These are phyloP conservation scores for Pomatorhinus ruficollis DNA, from an alignment of 2,113 vertebrate genomes.

Conservation along the genomic window DNA sequence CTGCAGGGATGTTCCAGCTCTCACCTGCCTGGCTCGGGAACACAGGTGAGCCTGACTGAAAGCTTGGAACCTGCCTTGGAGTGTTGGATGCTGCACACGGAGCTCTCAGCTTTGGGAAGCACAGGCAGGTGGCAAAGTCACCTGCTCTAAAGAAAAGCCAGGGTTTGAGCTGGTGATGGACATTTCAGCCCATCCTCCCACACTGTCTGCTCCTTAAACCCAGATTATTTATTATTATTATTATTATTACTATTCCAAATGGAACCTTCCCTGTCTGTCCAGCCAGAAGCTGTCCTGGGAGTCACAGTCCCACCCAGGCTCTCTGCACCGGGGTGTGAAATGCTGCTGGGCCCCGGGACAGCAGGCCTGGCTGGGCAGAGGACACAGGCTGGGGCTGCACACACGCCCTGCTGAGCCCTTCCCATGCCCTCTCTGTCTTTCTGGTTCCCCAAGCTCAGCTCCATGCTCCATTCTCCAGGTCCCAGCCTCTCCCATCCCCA, in stretches of 20 bases:
- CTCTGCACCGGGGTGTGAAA: background rate
- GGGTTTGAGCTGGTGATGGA: accelerated
- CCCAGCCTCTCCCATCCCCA: accelerated
- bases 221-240: no score
- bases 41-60: background rate
- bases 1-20: background rate
- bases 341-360: background rate
- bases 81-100: accelerated
- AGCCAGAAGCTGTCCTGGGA: background rate
- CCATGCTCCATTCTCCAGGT: accelerated
- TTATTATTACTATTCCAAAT: no score
- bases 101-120: background rate
- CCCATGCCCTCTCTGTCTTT: accelerated
- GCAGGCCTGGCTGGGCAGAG: background rate
- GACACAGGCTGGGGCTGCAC: no score
- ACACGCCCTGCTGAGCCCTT: accelerated
- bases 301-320: background rate
- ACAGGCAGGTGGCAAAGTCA: background rate
- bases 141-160: background rate
- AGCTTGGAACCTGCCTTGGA: background rate
- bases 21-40: background rate
- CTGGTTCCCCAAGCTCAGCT: background rate
- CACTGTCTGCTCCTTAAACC: background rate
- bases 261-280: background rate
- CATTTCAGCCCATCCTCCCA: background rate